These are phyloP conservation scores for Myathropa florea DNA, from an alignment of 2,888 invertebrate species.

Conservation along the genomic window DNA sequence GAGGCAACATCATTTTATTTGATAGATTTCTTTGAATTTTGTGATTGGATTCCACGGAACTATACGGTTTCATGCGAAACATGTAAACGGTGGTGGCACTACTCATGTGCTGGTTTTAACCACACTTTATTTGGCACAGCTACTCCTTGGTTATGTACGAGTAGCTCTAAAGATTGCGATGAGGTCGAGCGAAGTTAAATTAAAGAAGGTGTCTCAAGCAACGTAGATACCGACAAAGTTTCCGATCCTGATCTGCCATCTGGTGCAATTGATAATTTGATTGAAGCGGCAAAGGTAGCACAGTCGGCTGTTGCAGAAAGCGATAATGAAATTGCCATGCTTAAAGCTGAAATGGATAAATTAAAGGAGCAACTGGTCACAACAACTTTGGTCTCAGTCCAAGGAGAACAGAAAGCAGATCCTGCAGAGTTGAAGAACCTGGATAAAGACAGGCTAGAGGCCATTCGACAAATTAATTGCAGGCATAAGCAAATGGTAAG, in stretches of 20 bases:
- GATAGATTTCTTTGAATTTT: too few relatives aligned
- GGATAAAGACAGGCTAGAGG: not conserved
- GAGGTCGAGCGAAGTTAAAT: not conserved
- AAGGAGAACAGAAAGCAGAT: not conserved
- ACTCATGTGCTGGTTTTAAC: not conserved
- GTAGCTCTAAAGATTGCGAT: not conserved
- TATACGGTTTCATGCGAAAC: too few relatives aligned
- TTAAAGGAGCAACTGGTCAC: not conserved
- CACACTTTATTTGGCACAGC: not conserved
- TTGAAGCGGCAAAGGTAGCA: not conserved
- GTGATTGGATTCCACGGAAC: too few relatives aligned
- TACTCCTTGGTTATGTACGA: not conserved
- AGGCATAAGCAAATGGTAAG: not conserved
- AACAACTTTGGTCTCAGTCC: not conserved
- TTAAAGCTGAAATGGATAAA: not conserved
- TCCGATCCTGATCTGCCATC: not conserved
- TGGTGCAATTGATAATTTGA: not conserved
- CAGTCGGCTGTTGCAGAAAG: not conserved
- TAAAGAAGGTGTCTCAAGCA: not conserved
- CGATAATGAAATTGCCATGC: not conserved
- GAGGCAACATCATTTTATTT: too few relatives aligned
- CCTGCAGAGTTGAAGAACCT: not conserved
- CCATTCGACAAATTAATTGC: conserved; percentile 4
- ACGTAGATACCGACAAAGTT: not conserved
- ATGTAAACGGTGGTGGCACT: not conserved